Evolutionary conservation across 2,888 invertebrate genomes (phyloP).

Genomic region (Tenthredo livida): DNA sequence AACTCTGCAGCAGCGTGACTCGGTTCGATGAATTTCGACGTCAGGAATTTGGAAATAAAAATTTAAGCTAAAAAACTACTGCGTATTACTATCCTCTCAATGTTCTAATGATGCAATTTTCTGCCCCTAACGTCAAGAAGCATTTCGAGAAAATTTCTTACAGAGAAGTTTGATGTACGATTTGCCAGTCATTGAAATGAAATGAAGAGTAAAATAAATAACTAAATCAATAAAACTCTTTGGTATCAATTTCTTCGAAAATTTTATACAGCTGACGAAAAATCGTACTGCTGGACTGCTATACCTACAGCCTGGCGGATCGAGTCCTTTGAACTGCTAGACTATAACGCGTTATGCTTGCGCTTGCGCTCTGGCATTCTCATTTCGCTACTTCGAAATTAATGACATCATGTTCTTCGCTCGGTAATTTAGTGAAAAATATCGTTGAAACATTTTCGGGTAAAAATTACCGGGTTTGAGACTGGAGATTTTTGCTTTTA

Average conservation of each 20-base stretch:
- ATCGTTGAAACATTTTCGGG: background rate
- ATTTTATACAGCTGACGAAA: background rate
- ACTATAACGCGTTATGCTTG: constrained; percentile 16
- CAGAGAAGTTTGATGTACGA: background rate
- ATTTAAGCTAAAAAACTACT: background rate
- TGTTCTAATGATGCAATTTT: background rate
- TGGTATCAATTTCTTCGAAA: background rate
- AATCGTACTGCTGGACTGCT: background rate
- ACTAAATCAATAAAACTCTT: background rate
- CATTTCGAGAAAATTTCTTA: background rate
- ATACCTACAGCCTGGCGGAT: background rate
- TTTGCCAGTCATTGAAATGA: background rate
- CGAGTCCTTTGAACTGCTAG: constrained; percentile 1
- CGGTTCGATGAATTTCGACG: background rate
- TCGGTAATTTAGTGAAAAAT: background rate
- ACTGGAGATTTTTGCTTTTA: background rate
- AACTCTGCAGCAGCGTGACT: background rate
- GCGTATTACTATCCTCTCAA: background rate
- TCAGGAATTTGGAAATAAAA: background rate
- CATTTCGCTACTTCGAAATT: constrained; percentile 26
- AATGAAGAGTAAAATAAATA: background rate
- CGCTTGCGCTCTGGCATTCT: constrained; percentile 10
- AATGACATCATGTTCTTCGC: constrained; percentile 16
- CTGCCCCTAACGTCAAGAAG: background rate
- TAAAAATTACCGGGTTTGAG: background rate